Percentiles rank a stretch among this genome's conserved stretches.
Conservation (phyloP, 64 coral and sea anemone genomes). For the Pocillopora damicornis region DNA sequence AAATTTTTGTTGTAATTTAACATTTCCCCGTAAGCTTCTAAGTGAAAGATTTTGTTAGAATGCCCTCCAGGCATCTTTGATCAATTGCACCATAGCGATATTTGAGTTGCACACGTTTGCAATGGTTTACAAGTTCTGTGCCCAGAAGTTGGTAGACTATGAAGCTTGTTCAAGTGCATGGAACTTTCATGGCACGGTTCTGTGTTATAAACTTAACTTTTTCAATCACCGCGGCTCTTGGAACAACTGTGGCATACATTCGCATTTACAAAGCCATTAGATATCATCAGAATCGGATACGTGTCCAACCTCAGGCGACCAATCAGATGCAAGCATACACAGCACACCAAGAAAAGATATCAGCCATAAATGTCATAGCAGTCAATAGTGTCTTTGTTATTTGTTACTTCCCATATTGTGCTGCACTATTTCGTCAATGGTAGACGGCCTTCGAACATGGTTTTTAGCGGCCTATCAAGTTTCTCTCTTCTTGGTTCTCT, state of each 20-base stretch:
- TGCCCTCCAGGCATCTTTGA: too few relatives aligned
- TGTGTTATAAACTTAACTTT: neutral
- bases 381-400: neutral
- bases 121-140: too few relatives aligned
- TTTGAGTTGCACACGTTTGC: too few relatives aligned
- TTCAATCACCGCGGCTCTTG: neutral
- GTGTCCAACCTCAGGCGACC: neutral
- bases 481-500: neutral
- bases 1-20: neutral
- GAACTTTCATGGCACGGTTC: neutral
- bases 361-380: neutral
- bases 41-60: neutral
- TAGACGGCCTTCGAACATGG: too few relatives aligned
- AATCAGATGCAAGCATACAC: neutral
- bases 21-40: neutral
- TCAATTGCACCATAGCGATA: too few relatives aligned
- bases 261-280: constrained; percentile 13
- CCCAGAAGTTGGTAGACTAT: too few relatives aligned
- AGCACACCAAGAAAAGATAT: neutral
- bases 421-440: neutral
- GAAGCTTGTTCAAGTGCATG: too few relatives aligned
- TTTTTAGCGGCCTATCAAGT: neutral
- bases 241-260: constrained; percentile 8
- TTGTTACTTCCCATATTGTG: neutral
- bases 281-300: constrained; percentile 32